Conservation (phyloP, 1,140 invertebrate genomes). For the Drosophila kanapiae region DNA sequence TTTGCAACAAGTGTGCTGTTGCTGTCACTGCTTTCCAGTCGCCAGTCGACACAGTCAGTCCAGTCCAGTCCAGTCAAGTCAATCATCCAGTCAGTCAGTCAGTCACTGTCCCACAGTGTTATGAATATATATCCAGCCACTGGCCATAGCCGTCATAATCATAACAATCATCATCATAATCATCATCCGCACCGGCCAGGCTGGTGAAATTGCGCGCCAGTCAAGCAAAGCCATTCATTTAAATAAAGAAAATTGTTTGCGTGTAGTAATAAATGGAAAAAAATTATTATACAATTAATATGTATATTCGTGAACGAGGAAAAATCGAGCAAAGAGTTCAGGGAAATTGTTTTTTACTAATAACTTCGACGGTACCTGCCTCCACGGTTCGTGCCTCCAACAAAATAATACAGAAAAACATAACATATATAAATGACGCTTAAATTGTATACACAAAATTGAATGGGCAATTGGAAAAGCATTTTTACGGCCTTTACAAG, state of each 20-base stretch:
- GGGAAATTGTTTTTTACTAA: constrained; percentile 30
- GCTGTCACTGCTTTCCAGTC: constrained; percentile 44
- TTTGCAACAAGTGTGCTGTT: constrained; percentile 62
- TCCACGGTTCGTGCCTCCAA: constrained; percentile 55
- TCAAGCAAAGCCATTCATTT: constrained; percentile 74
- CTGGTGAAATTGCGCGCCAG: constrained; percentile 72
- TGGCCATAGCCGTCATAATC: constrained; percentile 17
- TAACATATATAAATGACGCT: constrained; percentile 22
- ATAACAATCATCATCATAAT: constrained; percentile 15
- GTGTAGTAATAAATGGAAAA: constrained; percentile 65
- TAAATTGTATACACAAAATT: constrained; percentile 29
- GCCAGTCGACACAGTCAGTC: not conserved
- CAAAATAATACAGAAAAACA: constrained; percentile 14
- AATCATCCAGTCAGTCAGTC: constrained; percentile 25
- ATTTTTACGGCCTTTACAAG: constrained; percentile 26
- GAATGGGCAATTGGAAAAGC: constrained; percentile 27
- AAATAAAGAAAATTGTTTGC: constrained; percentile 78
- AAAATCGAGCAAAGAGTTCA: constrained; percentile 24
- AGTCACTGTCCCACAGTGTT: constrained; percentile 21
- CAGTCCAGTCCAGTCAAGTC: constrained; percentile 15
- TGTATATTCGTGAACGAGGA: constrained; percentile 19
- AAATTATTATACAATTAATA: constrained; percentile 81
- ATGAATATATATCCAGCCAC: constrained; percentile 13
- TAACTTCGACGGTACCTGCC: constrained; percentile 47
- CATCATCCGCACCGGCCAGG: constrained; percentile 33